These are phyloP conservation scores for Drosophila nigritarsus DNA, from an alignment of 2,888 invertebrate species.

Conservation along the genomic window DNA sequence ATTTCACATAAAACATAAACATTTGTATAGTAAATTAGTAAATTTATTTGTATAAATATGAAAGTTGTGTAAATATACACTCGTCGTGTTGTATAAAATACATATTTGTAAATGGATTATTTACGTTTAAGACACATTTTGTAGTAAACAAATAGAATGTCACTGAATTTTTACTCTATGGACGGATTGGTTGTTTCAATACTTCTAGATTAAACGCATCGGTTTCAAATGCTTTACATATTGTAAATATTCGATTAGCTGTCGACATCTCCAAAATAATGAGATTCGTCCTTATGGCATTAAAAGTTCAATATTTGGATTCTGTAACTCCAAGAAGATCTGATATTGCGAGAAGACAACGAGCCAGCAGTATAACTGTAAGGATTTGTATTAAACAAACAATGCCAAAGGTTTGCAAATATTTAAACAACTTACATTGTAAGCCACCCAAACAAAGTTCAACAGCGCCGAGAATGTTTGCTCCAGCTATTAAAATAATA, in stretches of 20 bases:
- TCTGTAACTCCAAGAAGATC: slow-evolving; percentile 91
- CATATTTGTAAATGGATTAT: slow-evolving; percentile 38
- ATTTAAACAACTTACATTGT: slow-evolving; percentile 88
- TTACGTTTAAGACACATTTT: slow-evolving; percentile 48
- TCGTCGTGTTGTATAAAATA: slow-evolving; percentile 38
- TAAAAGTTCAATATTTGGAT: slow-evolving; percentile 93
- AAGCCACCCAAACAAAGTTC: slow-evolving; percentile 93
- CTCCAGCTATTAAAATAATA: slow-evolving; percentile 87
- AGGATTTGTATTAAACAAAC: neutral
- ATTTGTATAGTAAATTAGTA: slow-evolving; percentile 27
- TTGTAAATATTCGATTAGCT: slow-evolving; percentile 25
- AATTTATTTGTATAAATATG: slow-evolving; percentile 49
- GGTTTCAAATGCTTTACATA: slow-evolving; percentile 21
- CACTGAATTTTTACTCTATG: slow-evolving; percentile 32
- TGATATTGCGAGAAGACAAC: slow-evolving; percentile 94
- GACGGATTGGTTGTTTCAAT: slow-evolving; percentile 52
- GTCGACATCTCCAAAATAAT: neutral
- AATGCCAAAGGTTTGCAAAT: neutral
- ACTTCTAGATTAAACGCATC: slow-evolving; percentile 23
- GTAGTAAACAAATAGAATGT: slow-evolving; percentile 28
- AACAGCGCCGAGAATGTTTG: slow-evolving; percentile 91
- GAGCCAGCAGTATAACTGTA: slow-evolving; percentile 93
- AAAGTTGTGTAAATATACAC: slow-evolving; percentile 28
- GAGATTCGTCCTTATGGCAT: slow-evolving; percentile 73
- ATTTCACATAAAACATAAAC: neutral